Evolutionary conservation across 2,888 invertebrate genomes (phyloP), one percentile per base, ranked within the genome.

Genomic region (Encarsia formosa): DNA sequence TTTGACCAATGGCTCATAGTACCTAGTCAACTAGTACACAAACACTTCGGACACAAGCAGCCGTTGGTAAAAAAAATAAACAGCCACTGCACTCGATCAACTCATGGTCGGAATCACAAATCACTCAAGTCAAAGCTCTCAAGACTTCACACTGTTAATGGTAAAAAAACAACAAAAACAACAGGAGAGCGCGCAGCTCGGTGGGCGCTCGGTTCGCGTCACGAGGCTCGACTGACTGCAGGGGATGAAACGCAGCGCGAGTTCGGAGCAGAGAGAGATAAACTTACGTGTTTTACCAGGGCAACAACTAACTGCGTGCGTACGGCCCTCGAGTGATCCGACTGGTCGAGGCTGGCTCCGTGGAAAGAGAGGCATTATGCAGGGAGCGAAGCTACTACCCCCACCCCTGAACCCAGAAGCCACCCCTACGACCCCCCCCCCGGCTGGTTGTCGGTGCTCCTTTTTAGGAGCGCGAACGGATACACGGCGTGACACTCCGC

Each of bases 241-340:
- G 8, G 26, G 26, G 26, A 5, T 11, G 8, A 8, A 8, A 11
- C 26, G 26, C 26, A 11, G 8, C 26, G 11, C 26, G 26, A 5
- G 26, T 11, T 11, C 6, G 8, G 11, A 5, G 26, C 26, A n/a
- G n/a, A n/a, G n/a, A n/a, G n/a, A 38, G 22, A 38, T 48, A 19
- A 29, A 39, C 20, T 32, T 34, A 35, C 42, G 8, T 11, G 26
- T 26, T 11, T 8, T 5, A 42, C 48, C 37, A 44, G 44, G 41
- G 43, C 23, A 55, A 52, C 46, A 49, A 48, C 56, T 58, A 5
- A 32, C 32, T 11, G 58, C 61, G 58, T 63, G 65, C 60, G 61
- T 61, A 64, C 65, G 63, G 63, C 67, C 66, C 67, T 63, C 64
- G 65, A 63, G 63, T 65, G 69, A 68, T 64, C 62, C 63, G 64